These are phyloP conservation scores for Coptodon bakossiorum DNA, from an alignment of 2,113 vertebrate species.

Conservation along the genomic window DNA sequence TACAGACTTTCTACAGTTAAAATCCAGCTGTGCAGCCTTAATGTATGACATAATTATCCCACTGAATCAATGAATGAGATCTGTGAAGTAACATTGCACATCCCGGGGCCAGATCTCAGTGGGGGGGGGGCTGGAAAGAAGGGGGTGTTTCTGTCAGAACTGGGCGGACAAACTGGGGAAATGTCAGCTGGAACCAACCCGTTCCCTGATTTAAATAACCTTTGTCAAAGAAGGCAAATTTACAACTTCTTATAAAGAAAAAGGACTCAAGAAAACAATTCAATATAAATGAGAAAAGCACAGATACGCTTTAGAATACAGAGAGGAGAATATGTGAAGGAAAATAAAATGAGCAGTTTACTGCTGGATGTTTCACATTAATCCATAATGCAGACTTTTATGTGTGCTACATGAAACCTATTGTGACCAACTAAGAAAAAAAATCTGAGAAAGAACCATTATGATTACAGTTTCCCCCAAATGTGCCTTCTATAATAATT, in stretches of 20 bases:
- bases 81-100: slow-evolving; percentile 52
- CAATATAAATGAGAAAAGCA: slow-evolving; percentile 22
- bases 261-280: slow-evolving; percentile 47
- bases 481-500: slow-evolving; percentile 37
- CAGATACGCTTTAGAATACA: neutral
- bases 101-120: slow-evolving; percentile 33
- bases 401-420: neutral
- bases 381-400: neutral
- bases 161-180: slow-evolving; percentile 37
- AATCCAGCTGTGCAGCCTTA: neutral
- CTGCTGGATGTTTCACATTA: neutral
- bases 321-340: neutral
- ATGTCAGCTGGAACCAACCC: slow-evolving; percentile 63
- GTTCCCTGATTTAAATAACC: slow-evolving; percentile 68
- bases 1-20: neutral
- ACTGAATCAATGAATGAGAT: slow-evolving; percentile 17
- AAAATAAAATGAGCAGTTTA: neutral
- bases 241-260: slow-evolving; percentile 73
- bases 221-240: slow-evolving; percentile 68
- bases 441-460: neutral
- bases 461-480: neutral
- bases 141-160: slow-evolving; percentile 23
- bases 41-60: neutral
- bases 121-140: neutral
- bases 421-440: neutral